Percentiles rank a stretch among this genome's conserved stretches.
These are phyloP conservation scores for Anorthoa munda DNA, from an alignment of 2,888 invertebrate species.

Conservation along the genomic window DNA sequence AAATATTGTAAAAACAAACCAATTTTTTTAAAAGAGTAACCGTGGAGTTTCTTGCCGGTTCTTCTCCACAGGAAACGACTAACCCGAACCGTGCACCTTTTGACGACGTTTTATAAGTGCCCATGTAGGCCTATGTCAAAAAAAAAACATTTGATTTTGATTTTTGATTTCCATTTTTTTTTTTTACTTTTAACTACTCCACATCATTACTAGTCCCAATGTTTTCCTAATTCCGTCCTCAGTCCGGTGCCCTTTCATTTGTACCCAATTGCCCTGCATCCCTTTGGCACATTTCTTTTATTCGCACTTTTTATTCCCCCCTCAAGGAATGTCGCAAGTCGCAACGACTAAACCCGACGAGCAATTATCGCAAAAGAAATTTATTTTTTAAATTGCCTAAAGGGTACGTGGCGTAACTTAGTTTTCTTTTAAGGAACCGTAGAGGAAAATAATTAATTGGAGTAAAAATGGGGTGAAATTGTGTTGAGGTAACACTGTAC, in stretches of 20 bases:
- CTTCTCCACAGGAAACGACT: too few relatives aligned
- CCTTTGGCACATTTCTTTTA: constrained; percentile 88
- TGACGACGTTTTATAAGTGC: too few relatives aligned
- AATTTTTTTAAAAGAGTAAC: too few relatives aligned
- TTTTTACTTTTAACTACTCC: constrained; percentile 65
- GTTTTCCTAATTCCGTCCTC: constrained; percentile 84
- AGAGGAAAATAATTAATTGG: constrained; percentile 38
- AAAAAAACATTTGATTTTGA: too few relatives aligned
- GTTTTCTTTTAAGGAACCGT: constrained; percentile 64
- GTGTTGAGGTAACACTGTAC: constrained; percentile 3
- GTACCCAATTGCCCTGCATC: constrained; percentile 87
- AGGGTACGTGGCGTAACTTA: constrained; percentile 55
- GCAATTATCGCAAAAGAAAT: constrained; percentile 81
- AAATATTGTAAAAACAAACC: too few relatives aligned
- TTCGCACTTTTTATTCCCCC: constrained; percentile 82
- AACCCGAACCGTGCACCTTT: too few relatives aligned
- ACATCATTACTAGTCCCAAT: constrained; percentile 70
- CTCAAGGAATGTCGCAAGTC: constrained; percentile 79
- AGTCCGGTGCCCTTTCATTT: constrained; percentile 87
- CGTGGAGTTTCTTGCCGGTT: too few relatives aligned
- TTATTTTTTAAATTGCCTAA: constrained; percentile 71
- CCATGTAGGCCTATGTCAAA: too few relatives aligned
- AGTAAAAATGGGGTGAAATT: constrained; percentile 27
- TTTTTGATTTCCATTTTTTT: too few relatives aligned
- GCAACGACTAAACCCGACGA: constrained; percentile 71